These are phyloP conservation scores for Squalus acanthias DNA, from an alignment of 2,797 vertebrate genomes.

Conservation along the genomic window DNA sequence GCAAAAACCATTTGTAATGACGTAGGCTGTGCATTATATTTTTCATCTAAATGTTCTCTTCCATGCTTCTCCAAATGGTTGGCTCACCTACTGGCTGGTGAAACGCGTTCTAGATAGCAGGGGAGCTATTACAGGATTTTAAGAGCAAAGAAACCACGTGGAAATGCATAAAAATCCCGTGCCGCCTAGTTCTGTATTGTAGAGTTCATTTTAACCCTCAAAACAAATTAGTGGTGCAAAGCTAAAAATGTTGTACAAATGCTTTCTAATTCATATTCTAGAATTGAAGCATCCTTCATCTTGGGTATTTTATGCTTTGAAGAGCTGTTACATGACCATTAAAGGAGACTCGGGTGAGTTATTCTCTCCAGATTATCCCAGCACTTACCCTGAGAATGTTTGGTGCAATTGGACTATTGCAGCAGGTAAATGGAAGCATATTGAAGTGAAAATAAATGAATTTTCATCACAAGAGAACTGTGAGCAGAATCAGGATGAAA, in stretches of 20 bases:
- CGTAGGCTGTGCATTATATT: neutral
- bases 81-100: no score
- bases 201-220: neutral
- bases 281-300: neutral
- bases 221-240: no score
- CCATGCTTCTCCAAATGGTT: neutral
- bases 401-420: neutral
- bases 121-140: no score
- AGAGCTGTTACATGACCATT: neutral
- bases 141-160: no score
- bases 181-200: neutral
- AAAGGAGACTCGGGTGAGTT: neutral
- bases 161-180: neutral
- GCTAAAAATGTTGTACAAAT: neutral
- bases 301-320: neutral
- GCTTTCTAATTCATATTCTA: neutral
- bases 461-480: neutral
- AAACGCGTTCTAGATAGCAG: no score
- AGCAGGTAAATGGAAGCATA: neutral
- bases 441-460: neutral
- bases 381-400: neutral
- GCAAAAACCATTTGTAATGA: neutral
- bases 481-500: neutral
- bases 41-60: neutral
- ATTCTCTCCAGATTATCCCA: neutral